phyloP scores from a whole-genome alignment of 2,113 vertebrate species.

The Tragulus kanchil region DNA sequence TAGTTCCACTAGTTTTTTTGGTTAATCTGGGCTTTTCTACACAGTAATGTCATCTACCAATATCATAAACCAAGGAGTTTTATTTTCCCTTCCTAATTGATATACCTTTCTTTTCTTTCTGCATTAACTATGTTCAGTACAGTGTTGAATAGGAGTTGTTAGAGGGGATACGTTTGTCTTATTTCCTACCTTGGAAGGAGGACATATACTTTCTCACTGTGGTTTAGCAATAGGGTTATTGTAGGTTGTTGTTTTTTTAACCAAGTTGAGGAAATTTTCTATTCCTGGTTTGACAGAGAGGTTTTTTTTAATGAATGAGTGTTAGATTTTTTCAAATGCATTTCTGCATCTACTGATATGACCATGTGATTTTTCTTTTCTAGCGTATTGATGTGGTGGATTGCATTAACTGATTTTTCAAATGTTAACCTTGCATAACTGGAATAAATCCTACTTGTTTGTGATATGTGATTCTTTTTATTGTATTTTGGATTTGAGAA shows the following conservation, averaged over 20 bases:
- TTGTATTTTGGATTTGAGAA: too few relatives aligned
- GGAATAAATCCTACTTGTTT: neutral
- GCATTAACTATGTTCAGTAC: neutral
- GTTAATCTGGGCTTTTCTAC: neutral
- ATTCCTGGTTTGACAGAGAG: neutral
- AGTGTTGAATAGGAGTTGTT: neutral
- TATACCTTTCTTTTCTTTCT: neutral
- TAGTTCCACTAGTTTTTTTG: neutral
- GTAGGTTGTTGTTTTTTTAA: neutral
- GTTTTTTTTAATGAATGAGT: neutral
- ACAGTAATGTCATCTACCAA: neutral
- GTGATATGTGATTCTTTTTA: too few relatives aligned
- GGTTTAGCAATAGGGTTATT: neutral
- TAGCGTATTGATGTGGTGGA: neutral
- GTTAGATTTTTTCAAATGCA: neutral
- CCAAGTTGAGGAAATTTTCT: neutral
- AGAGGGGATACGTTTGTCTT: neutral
- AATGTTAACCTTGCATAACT: neutral
- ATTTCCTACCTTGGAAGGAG: neutral
- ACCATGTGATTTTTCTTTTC: neutral
- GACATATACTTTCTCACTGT: neutral
- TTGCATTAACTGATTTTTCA: neutral
- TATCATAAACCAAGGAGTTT: neutral
- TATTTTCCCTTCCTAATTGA: neutral
- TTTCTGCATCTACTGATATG: neutral